phyloP scores from a whole-genome alignment of 2,888 invertebrate species.

The Thumatha senex region DNA sequence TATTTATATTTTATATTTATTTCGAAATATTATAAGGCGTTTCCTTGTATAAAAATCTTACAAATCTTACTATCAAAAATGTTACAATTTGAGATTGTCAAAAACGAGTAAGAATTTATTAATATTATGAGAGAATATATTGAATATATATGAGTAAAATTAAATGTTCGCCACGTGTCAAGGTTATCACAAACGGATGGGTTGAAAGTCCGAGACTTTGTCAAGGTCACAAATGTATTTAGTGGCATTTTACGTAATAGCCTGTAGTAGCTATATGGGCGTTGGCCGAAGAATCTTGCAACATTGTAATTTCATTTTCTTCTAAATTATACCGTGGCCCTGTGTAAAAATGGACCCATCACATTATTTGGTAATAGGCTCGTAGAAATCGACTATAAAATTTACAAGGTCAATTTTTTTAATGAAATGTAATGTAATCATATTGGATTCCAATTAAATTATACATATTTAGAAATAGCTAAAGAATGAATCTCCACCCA shows the following conservation, averaged over 20 bases:
- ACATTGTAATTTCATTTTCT: background rate
- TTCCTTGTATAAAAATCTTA: too few relatives aligned
- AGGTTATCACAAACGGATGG: conserved; percentile 31
- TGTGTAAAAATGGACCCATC: background rate
- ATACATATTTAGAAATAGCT: too few relatives aligned
- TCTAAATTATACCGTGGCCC: background rate
- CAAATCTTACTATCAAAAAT: too few relatives aligned
- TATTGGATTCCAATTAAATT: too few relatives aligned
- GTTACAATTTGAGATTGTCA: background rate
- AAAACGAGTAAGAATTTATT: conserved; percentile 3
- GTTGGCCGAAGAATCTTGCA: background rate
- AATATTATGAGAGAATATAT: background rate
- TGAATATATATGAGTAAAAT: conserved; percentile 3
- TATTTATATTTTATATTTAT: too few relatives aligned
- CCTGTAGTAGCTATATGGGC: background rate
- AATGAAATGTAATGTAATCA: background rate
- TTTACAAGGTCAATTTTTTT: background rate
- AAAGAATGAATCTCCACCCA: too few relatives aligned
- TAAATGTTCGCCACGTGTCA: conserved; percentile 30
- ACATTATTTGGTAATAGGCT: background rate
- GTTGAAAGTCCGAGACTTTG: conserved; percentile 14
- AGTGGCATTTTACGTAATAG: conserved; percentile 12
- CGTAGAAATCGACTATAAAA: background rate
- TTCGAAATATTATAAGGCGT: too few relatives aligned
- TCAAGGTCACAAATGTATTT: conserved; percentile 25